Evolutionary conservation across 2,888 invertebrate species (phyloP), one percentile per base, ranked within the genome.

Genomic region (Nebria brevicollis): DNA sequence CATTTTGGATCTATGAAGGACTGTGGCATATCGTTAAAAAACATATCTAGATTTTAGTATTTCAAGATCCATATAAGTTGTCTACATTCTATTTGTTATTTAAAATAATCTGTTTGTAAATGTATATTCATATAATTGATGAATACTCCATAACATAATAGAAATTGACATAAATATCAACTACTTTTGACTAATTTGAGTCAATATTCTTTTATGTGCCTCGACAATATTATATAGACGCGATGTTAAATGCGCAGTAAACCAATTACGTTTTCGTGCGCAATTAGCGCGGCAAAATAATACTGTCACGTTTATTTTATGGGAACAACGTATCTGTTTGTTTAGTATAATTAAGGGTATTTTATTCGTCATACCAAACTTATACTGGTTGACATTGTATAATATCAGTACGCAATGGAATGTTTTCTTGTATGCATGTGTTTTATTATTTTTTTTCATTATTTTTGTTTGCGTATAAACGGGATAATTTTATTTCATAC

Each of bases 401-500:
- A 26, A 25, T 15, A 25, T 68, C 13, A 20, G 20, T 20, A 20
- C 20, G 20, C 20, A 68, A 68, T 13, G 15, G 65, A 13, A 65
- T 15, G 15, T 15, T 68, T 15, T 68, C 8, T 25, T 68, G 13
- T 68, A 26, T 68, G 68, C n/a, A 10, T 54, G 15, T 68, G 13
- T 15, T 68, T n/a, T n/a, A n/a, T n/a, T n/a, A n/a, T n/a, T n/a
- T n/a, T 15, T 15, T 15, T 15, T 68, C 68, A 26, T 68, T 25
- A 15, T n/a, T 25, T 25, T 25, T 68, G 15, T 15, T 68, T 68
- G 13, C 68, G 68, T 68, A 68, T 68, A 68, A 68, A 15, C 20
- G 68, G 68, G 54, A 54, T 54, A 54, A 68, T 68, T 68, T 68
- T 68, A 68, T 25, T 68, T 68, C 8, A 68, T 68, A 15, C 25